These are phyloP conservation scores for Diplogasteroides magnus DNA, from an alignment of 1,140 invertebrate species.

Conservation along the genomic window DNA sequence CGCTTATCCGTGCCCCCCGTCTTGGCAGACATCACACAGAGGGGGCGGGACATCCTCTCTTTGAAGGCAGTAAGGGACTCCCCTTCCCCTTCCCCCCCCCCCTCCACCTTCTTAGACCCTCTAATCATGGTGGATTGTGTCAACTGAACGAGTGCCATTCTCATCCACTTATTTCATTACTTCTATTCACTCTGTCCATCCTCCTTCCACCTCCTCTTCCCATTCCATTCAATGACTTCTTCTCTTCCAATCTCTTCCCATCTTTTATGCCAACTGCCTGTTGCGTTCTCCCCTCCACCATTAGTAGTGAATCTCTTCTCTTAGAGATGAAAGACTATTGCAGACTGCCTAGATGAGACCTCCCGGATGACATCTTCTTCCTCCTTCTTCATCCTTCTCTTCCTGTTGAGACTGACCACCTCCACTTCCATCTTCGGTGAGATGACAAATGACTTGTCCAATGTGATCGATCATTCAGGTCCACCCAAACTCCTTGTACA, in stretches of 20 bases:
- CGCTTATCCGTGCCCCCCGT: too few relatives aligned
- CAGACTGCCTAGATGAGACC: background rate
- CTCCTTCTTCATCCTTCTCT: background rate
- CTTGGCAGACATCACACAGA: too few relatives aligned
- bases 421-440: background rate
- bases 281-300: background rate
- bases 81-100: too few relatives aligned
- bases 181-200: background rate
- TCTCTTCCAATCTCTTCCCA: background rate
- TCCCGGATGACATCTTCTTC: background rate
- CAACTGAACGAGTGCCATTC: background rate
- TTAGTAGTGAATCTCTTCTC: background rate
- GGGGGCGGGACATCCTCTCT: too few relatives aligned
- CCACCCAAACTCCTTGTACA: conserved; percentile 27
- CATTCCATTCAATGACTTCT: background rate
- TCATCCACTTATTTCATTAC: background rate
- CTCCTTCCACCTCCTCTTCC: background rate
- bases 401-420: background rate
- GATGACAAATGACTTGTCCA: background rate
- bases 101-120: background rate
- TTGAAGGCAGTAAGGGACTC: too few relatives aligned
- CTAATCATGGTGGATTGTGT: background rate
- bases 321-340: background rate
- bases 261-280: too few relatives aligned
- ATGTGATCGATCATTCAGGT: conserved; percentile 9